Evolutionary conservation across 30 jellyfish, hydroid and myxozoan genomes (phyloP).

Genomic region (Morbakka virulenta): DNA sequence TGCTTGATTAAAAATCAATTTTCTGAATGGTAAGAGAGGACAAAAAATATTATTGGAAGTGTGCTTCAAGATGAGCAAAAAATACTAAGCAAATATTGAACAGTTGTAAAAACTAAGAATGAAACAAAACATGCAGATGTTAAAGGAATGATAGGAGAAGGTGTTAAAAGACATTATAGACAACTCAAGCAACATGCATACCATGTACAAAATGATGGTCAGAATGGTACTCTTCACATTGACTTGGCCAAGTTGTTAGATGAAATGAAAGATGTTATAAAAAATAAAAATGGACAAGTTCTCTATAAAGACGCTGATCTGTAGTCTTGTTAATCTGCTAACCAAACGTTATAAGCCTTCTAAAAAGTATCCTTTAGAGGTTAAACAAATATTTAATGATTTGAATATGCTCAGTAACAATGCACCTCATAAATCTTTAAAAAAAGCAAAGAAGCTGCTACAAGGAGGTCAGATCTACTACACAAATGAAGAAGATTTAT

Average conservation of each 20-base stretch:
- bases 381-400: no score
- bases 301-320: conserved; percentile 1
- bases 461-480: no score
- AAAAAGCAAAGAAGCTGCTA: background rate
- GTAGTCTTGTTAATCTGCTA: conserved; percentile 6
- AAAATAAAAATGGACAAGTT: no score
- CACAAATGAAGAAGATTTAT: no score
- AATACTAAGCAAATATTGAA: background rate
- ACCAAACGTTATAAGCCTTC: conserved; percentile 35
- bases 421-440: background rate
- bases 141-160: background rate
- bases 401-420: conserved; percentile 14
- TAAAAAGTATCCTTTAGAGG: conserved; percentile 2
- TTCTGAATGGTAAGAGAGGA: no score
- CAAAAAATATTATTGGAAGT: background rate
- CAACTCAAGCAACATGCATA: conserved; percentile 6
- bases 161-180: conserved; percentile 3
- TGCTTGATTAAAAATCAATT: background rate
- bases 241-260: no score
- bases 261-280: no score
- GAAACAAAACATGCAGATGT: background rate
- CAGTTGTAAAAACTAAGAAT: background rate
- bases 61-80: background rate
- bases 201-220: conserved; percentile 4
- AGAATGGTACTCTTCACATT: conserved; percentile 7